Base-by-base conservation (phyloP, 2,797 vertebrate genomes). In the Lutjanus argentimaculatus region DNA sequence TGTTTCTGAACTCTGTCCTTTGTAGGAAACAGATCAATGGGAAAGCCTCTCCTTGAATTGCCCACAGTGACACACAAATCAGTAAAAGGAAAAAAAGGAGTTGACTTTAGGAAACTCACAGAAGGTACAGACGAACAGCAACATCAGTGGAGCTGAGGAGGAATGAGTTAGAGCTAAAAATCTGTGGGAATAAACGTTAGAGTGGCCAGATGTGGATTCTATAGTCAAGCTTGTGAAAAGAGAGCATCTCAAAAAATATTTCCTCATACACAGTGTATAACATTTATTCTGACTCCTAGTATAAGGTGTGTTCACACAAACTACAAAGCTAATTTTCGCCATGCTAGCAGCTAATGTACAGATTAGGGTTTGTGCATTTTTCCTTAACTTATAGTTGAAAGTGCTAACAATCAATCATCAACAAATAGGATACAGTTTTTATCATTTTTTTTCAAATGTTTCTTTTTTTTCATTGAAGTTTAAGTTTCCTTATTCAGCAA, bases 1-100 rank as follows among this genome's bases (percentile, higher is more conserved):
- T 90, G 88, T 93, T 93, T 94, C 89, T 93, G 91, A 93, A 92
- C 90, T 93, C 88, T 92, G 92, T 91, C 88, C 89, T 94, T 94
- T 92, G 92, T 92, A 87, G 85, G 92, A 85, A 89, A 84, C 84
- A 82, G 91, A 95, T 95, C 95, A 93, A 95, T 95, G 80, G 65
- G 59, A 84, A 88, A 81, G 78, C 85, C 75, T 91, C 87, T 89
- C 82, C 66, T 91, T 91, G 87, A 93, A 91, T 80, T 75, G 90
- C 84, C 85, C 86, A 85, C 86, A 88, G 85, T 93, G 92, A 94
- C 91, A 92, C 84, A 85, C 77, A 88, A 91, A 93, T 90, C 75
- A 59, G 79, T 75, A 46, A 14, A 62, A 22, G 75, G 61, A 65
- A 42, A 46, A 48, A 40, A 45, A 68, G 45, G 16, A 51, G 57